Evolutionary conservation across 2,888 invertebrate genomes (phyloP).

Genomic region (Microctonus hyperodae): DNA sequence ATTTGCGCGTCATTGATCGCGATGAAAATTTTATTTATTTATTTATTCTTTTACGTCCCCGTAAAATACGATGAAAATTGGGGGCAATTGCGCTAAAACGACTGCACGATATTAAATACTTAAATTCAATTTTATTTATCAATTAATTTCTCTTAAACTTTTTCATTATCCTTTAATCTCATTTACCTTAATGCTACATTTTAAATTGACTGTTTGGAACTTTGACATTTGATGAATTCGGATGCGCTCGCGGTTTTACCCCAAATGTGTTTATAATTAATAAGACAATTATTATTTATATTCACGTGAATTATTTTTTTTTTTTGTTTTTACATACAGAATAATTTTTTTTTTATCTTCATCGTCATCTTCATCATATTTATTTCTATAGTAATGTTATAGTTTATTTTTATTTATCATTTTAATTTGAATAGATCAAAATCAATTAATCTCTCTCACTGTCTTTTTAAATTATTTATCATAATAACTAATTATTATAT

Average conservation of each 20-base stretch:
- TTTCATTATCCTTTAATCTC: neutral
- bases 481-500: no score
- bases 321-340: neutral
- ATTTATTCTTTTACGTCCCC: neutral
- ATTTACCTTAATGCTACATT: slow-evolving; percentile 12
- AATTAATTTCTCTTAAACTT: slow-evolving; percentile 4
- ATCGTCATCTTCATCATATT: no score
- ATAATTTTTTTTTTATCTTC: neutral
- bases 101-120: neutral
- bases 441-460: slow-evolving; percentile 9
- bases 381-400: neutral
- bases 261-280: slow-evolving; percentile 13
- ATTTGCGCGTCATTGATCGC: neutral
- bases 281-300: neutral
- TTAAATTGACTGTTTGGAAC: slow-evolving; percentile 33
- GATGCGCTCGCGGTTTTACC: slow-evolving; percentile 28
- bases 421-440: neutral
- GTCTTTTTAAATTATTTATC: neutral
- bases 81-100: no score
- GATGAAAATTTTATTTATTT: neutral
- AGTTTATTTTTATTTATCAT: neutral
- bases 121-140: slow-evolving; percentile 15
- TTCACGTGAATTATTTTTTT: neutral
- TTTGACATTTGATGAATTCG: slow-evolving; percentile 31
- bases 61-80: no score